Conservation (phyloP, 2,888 invertebrate genomes). For the Azorinus chamasolen region DNA sequence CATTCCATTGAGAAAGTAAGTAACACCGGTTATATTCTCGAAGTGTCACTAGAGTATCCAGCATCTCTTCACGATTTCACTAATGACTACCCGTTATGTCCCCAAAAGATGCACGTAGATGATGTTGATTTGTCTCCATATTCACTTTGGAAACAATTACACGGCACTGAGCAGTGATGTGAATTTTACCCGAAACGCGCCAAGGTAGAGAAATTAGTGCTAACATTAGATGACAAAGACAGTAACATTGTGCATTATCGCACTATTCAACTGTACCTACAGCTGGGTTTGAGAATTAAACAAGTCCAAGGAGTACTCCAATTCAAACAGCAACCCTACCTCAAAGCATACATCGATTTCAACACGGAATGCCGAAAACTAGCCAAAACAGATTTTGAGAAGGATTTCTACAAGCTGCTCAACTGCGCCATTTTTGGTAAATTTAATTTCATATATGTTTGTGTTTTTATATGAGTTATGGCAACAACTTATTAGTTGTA, state of each 20-base stretch:
- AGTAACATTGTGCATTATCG: neutral
- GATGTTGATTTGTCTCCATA: conserved; percentile 34
- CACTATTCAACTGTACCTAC: conserved; percentile 9
- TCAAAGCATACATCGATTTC: conserved; percentile 10
- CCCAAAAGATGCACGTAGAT: conserved; percentile 19
- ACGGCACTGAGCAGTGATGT: neutral
- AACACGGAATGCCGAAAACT: conserved; percentile 5
- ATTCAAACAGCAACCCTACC: conserved; percentile 20
- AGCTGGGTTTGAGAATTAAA: conserved; percentile 19
- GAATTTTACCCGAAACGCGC: conserved; percentile 6
- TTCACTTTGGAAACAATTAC: conserved; percentile 12
- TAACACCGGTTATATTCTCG: conserved; percentile 35
- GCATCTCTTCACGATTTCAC: conserved; percentile 29
- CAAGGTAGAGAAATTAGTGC: conserved; percentile 20
- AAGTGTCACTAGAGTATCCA: conserved; percentile 52
- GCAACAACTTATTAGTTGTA: too few relatives aligned
- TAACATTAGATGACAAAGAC: neutral
- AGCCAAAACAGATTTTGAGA: conserved; percentile 6
- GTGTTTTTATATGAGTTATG: neutral
- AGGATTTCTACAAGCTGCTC: conserved; percentile 17
- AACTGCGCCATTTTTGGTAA: conserved; percentile 17
- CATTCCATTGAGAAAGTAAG: neutral
- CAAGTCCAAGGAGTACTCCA: conserved; percentile 22
- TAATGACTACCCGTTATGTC: conserved; percentile 40
- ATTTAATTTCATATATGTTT: neutral